Percentiles rank a stretch among this genome's conserved stretches.
These are phyloP conservation scores for Rousettus madagascariensis DNA, from an alignment of 2,797 vertebrate genomes.

Conservation along the genomic window DNA sequence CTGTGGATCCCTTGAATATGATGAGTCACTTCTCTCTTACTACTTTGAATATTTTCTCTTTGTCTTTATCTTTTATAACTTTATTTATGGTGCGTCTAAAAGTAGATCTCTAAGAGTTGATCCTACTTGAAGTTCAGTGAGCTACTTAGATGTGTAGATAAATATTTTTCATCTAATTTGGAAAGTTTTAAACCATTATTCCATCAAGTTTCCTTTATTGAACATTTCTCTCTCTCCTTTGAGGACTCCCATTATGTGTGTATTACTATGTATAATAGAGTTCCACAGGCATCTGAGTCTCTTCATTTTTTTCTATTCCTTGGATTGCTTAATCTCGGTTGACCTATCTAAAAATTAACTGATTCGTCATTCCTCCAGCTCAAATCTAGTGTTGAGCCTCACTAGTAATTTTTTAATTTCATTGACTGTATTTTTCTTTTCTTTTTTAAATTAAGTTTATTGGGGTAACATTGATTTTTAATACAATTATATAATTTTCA, in stretches of 20 bases:
- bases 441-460: too few species aligned
- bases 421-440: not conserved
- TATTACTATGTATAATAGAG: not conserved
- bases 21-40: not conserved
- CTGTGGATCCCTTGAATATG: not conserved
- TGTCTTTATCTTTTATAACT: slow-evolving; percentile 14
- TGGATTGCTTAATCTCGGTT: not conserved
- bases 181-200: slow-evolving; percentile 4
- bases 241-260: not conserved
- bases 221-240: not conserved
- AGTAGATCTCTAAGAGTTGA: not conserved
- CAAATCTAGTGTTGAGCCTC: not conserved
- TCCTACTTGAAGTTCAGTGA: slow-evolving; percentile 2
- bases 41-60: not conserved
- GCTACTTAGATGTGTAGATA: not conserved
- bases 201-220: not conserved
- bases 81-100: slow-evolving; percentile 14
- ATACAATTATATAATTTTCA: too few species aligned
- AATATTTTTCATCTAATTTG: slow-evolving; percentile 26
- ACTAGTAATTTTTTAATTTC: not conserved
- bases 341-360: not conserved
- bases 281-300: not conserved
- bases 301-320: not conserved
- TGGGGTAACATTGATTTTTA: too few species aligned
- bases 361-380: not conserved